Evolutionary conservation across 2,888 invertebrate species (phyloP).

Genomic region (Lutraria lutraria): DNA sequence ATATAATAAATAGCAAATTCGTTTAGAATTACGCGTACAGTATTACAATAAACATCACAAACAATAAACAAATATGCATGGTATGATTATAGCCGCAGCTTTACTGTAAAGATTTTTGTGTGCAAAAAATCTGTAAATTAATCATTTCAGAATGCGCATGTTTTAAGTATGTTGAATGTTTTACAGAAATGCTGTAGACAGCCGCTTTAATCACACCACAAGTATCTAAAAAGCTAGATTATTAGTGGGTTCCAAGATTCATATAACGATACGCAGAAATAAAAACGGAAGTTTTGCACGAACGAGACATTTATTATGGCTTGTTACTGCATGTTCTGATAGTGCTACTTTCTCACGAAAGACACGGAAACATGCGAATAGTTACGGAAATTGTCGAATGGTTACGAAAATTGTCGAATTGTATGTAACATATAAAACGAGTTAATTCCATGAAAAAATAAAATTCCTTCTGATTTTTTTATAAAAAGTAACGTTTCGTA

Average conservation of each 20-base stretch:
- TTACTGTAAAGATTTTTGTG: too few species aligned
- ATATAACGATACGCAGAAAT: neutral
- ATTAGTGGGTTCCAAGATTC: neutral
- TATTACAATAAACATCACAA: too few species aligned
- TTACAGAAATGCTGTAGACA: neutral
- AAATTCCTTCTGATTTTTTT: too few species aligned
- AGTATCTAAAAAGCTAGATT: neutral
- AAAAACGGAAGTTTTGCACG: neutral
- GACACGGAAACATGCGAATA: neutral
- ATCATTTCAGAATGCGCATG: too few species aligned
- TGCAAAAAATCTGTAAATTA: too few species aligned
- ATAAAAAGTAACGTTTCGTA: too few species aligned
- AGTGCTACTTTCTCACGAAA: neutral
- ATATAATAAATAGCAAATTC: too few species aligned
- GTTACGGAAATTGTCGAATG: neutral
- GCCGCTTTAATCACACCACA: neutral
- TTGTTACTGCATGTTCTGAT: neutral
- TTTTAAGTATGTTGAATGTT: too few species aligned
- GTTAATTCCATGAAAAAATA: too few species aligned
- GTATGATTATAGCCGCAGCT: too few species aligned
- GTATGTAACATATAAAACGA: neutral
- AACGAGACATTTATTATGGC: neutral
- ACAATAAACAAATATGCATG: too few species aligned
- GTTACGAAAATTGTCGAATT: neutral
- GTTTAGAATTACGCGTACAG: too few species aligned